phyloP scores from a whole-genome alignment of 37 sponge, comb jelly and placozoan genomes.

The Crambe crambe region DNA sequence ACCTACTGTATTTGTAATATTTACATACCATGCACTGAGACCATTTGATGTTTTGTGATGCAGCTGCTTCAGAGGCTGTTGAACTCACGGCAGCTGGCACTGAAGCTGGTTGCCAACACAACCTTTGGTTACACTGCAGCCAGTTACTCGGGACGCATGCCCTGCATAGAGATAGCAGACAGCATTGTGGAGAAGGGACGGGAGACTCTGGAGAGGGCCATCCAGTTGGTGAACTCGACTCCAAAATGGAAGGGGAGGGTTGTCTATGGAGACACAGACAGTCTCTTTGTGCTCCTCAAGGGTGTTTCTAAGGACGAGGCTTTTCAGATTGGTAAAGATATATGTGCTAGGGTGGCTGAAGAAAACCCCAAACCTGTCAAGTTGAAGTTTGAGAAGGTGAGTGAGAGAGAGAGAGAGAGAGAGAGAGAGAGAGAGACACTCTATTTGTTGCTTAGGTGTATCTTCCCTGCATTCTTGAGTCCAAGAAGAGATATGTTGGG shows the following conservation, averaged over 20 bases:
- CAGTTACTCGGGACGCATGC: constrained; percentile 97
- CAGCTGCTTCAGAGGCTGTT: constrained; percentile 72
- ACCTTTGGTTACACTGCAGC: constrained; percentile 99
- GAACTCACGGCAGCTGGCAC: constrained; percentile 89
- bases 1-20: not conserved
- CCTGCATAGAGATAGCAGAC: constrained; percentile 94
- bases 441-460: constrained; percentile 68
- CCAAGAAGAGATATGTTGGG: constrained; percentile 95
- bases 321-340: constrained; percentile 85
- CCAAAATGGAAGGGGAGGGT: constrained; percentile 86
- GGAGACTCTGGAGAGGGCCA: constrained; percentile 91
- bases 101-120: constrained; percentile 95
- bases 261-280: constrained; percentile 98
- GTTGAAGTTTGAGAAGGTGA: constrained; percentile 93
- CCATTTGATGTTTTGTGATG: not conserved
- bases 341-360: constrained; percentile 75
- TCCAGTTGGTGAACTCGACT: constrained; percentile 81
- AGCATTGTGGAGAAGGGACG: constrained; percentile 93
- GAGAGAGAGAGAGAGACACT: not conserved
- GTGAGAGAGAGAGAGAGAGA: too few relatives aligned
- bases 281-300: constrained; percentile 85
- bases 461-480: constrained; percentile 84
- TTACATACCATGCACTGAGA: not conserved
- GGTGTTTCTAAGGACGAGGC: constrained; percentile 83
- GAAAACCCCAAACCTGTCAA: constrained; percentile 92